Percentiles rank a stretch among this genome's conserved stretches.
phyloP scores from a whole-genome alignment of 2,888 invertebrate genomes.

The Ectemnius continuus region DNA sequence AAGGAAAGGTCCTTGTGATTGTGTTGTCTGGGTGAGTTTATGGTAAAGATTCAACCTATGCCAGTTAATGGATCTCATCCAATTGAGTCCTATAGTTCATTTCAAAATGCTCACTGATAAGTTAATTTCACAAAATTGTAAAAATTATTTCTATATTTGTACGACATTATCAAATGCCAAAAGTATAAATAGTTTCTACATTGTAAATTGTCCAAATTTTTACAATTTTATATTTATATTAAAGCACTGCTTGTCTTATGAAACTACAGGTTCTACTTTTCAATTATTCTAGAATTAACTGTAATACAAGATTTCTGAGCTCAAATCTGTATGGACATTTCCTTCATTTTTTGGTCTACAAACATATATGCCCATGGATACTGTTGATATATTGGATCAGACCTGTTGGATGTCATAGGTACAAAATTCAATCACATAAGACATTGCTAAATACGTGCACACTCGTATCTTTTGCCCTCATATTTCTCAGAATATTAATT shows the following conservation, averaged over 20 bases:
- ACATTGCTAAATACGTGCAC: neutral
- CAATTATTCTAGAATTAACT: neutral
- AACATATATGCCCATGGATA: slow-evolving; percentile 50
- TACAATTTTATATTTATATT: slow-evolving; percentile 8
- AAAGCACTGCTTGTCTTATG: neutral
- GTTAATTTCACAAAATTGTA: neutral
- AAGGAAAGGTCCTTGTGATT: slow-evolving; percentile 55
- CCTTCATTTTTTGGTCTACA: slow-evolving; percentile 56
- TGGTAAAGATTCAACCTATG: slow-evolving; percentile 48
- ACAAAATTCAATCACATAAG: slow-evolving; percentile 16
- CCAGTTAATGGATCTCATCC: slow-evolving; percentile 43
- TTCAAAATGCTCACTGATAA: neutral
- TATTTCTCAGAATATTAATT: neutral
- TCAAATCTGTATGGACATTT: slow-evolving; percentile 44
- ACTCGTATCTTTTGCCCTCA: too few relatives aligned
- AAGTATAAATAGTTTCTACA: too few relatives aligned
- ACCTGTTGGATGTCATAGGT: slow-evolving; percentile 36
- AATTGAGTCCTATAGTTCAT: slow-evolving; percentile 22
- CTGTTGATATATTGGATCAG: slow-evolving; percentile 52
- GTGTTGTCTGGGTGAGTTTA: slow-evolving; percentile 50
- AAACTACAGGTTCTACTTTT: too few relatives aligned
- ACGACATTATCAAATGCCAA: too few relatives aligned
- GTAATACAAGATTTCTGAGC: slow-evolving; percentile 17
- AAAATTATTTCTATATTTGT: neutral
- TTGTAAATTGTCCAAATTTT: slow-evolving; percentile 12